Evolutionary conservation across 2,888 invertebrate species (phyloP).

Genomic region (Acleris laterana): DNA sequence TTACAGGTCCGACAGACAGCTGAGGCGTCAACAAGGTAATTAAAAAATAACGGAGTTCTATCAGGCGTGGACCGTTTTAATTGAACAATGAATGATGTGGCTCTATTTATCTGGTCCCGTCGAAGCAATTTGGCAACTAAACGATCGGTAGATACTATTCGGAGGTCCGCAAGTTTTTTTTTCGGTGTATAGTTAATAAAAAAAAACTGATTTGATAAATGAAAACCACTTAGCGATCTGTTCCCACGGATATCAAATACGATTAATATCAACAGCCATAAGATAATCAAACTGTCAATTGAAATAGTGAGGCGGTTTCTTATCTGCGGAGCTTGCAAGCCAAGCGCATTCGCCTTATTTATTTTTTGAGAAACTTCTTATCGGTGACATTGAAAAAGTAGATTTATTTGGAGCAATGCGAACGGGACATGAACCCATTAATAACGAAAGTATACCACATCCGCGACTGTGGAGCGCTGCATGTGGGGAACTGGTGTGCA

Average conservation of each 20-base stretch:
- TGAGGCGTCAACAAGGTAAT: slow-evolving; percentile 61
- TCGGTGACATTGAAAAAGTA: slow-evolving; percentile 17
- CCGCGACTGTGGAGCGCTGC: slow-evolving; percentile 67
- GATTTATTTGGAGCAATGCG: slow-evolving; percentile 48
- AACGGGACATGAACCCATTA: slow-evolving; percentile 72
- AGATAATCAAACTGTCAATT: too few relatives aligned
- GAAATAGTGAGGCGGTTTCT: too few relatives aligned
- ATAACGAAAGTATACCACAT: slow-evolving; percentile 79
- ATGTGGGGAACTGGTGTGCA: slow-evolving; percentile 66
- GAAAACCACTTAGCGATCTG: background rate
- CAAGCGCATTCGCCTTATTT: background rate
- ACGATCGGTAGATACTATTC: slow-evolving; percentile 10
- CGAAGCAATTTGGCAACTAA: slow-evolving; percentile 28
- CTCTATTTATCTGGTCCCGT: slow-evolving; percentile 36
- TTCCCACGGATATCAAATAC: background rate
- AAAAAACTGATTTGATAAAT: slow-evolving; percentile 2
- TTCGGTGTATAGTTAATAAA: background rate
- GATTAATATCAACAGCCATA: background rate
- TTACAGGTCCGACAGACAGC: slow-evolving; percentile 58
- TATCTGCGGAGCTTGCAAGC: background rate
- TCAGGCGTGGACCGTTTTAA: slow-evolving; percentile 45
- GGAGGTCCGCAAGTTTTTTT: slow-evolving; percentile 1
- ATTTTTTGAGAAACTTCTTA: slow-evolving; percentile 10
- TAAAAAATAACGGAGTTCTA: slow-evolving; percentile 51
- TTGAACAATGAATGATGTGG: slow-evolving; percentile 44